Percentiles rank a stretch among this genome's conserved stretches.
phyloP scores from a whole-genome alignment of 1,140 invertebrate species.

The Cephus cinctus region DNA sequence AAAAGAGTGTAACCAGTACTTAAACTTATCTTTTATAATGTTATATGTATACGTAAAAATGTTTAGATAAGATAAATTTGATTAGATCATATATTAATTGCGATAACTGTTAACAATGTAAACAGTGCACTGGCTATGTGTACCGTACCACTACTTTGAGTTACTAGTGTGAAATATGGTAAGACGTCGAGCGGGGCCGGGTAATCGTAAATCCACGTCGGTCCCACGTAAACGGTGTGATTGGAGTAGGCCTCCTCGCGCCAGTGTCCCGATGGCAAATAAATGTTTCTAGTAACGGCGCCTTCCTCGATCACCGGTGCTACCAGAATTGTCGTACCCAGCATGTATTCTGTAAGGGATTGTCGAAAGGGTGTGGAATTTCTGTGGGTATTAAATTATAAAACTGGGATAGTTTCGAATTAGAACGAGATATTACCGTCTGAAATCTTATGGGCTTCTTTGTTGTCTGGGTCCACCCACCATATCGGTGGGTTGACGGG shows the following conservation, averaged over 20 bases:
- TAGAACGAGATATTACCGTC: conserved; percentile 56
- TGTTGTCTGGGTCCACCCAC: conserved; percentile 79
- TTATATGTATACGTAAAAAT: no score
- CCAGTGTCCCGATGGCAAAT: conserved; percentile 74
- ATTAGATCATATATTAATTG: no score
- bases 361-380: background rate
- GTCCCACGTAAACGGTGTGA: conserved; percentile 56
- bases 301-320: conserved; percentile 77
- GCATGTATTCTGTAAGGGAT: conserved; percentile 71
- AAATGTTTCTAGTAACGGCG: conserved; percentile 68
- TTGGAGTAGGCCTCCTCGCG: conserved; percentile 57
- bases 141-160: no score
- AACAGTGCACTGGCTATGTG: no score
- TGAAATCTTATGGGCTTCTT: conserved; percentile 64
- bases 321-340: conserved; percentile 82
- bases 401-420: conserved; percentile 2
- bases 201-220: conserved; percentile 66
- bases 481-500: conserved; percentile 88
- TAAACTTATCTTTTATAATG: no score
- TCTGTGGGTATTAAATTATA: background rate
- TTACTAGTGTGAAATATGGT: conserved; percentile 73
- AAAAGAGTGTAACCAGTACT: no score
- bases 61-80: no score
- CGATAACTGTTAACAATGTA: no score
- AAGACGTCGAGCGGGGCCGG: conserved; percentile 65